Evolutionary conservation across 2,888 invertebrate species (phyloP), one percentile per base, ranked within the genome.

Genomic region (Parnassius smintheus): DNA sequence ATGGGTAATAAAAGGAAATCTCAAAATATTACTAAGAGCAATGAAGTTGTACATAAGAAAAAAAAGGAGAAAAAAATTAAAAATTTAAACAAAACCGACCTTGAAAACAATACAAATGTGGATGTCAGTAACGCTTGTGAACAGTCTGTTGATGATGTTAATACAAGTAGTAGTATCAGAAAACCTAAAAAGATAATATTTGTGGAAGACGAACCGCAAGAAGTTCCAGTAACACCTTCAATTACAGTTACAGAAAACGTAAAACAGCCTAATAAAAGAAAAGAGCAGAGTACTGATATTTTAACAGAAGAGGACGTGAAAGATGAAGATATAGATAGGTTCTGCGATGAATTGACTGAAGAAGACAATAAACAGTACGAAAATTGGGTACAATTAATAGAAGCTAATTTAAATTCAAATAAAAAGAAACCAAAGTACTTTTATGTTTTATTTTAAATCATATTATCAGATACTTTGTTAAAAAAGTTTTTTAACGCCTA

Each of bases 311-410:
- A 80, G 57, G 75, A 80, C 63, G 72, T 88, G 1, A 85, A 78
- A 67, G 90, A 91, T 64, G 90, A 88, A 73, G 91, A 91, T 65
- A 91, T 91, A 56, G 89, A 91, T 69, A 78, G 79, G 59, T 91
- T 86, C 74, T 89, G 89, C 73, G 86, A 89, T 66, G 89, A 87
- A 66, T 62, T 91, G 67, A 76, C 78, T 45, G 86, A 86, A 55
- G 85, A 87, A 72, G 88, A 89, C 69, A 90, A 91, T 71, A 72
- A 75, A 61, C 85, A 87, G 61, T 91, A 80, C 72, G 88, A 90
- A 72, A 78, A 77, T 62, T 91, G 91, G 91, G 80, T 91, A 35
- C 76, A 86, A 72, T 77, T 88, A 70, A 78, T 91, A 71, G 91
- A 91, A 80, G 82, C 77, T 49, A 87, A 85, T 66, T 78, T 91